A percentile compares a stretch with the other conserved stretches of the same genome.
These are phyloP conservation scores for Bimastos eiseni DNA, from an alignment of 2,888 invertebrate genomes.

Conservation along the genomic window DNA sequence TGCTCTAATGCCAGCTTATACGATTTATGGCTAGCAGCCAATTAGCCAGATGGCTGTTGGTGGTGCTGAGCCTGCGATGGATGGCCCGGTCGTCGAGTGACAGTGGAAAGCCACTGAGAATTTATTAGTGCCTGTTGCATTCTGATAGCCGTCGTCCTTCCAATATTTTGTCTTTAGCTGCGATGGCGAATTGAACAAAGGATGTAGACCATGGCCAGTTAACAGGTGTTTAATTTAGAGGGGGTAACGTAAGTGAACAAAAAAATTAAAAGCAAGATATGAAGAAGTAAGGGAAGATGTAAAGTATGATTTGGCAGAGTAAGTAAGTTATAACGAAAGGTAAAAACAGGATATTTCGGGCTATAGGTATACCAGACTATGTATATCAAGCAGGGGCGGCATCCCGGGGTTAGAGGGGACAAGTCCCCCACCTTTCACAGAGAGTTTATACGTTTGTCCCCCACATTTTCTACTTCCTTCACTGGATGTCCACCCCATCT, in stretches of 20 bases:
- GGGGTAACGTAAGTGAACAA: not conserved
- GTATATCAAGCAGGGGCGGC: no score
- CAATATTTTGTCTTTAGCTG: not conserved
- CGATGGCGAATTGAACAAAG: not conserved
- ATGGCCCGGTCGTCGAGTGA: not conserved
- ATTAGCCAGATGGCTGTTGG: constrained; percentile 7
- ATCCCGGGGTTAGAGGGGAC: no score
- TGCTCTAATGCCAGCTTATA: not conserved
- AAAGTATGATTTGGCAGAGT: not conserved
- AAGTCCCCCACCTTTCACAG: no score
- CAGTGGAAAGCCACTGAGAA: not conserved
- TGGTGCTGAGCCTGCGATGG: not conserved
- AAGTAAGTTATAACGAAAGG: no score
- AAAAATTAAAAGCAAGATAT: not conserved
- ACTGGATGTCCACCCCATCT: no score
- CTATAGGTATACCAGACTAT: no score
- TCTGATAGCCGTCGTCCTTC: not conserved
- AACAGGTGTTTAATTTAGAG: not conserved
- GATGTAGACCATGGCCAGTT: not conserved
- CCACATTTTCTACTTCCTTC: no score
- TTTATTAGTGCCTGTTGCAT: not conserved
- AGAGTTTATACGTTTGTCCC: no score
- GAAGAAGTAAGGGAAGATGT: not conserved
- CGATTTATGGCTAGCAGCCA: constrained; percentile 6
- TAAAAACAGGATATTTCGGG: no score